Base-by-base conservation (phyloP, 2,113 vertebrate genomes). In the Ornithorhynchus anatinus region DNA sequence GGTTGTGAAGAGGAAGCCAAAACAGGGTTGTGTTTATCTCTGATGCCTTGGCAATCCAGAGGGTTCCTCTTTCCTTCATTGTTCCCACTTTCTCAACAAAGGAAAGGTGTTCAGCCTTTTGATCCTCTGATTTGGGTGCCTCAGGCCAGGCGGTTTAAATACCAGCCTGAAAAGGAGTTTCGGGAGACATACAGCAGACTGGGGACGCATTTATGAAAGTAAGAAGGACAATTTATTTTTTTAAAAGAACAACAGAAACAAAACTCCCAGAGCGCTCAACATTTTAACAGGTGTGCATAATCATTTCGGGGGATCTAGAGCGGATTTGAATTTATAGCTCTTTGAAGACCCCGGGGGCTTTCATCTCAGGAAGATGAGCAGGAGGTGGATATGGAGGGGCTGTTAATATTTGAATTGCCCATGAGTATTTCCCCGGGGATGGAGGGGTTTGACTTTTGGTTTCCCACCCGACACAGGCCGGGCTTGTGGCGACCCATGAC, bases 331-430 rank as follows among this genome's bases (percentile, higher is more conserved):
- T n/a, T n/a, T n/a, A n/a, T n/a, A n/a, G n/a, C n/a, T n/a, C n/a
- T n/a, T n/a, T n/a, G n/a, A n/a, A n/a, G n/a, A n/a, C n/a, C n/a
- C n/a, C n/a, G n/a, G n/a, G n/a, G n/a, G n/a, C n/a, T n/a, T n/a
- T n/a, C n/a, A n/a, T n/a, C n/a, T n/a, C n/a, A n/a, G n/a, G n/a
- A n/a, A n/a, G n/a, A n/a, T n/a, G n/a, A n/a, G n/a, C n/a, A n/a
- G n/a, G n/a, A 48, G 78, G 77, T 59, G 64, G 48, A 74, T 56
- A 59, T 4, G 6, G 80, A 37, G 1, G 10, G 59, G 72, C 36
- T 60, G 67, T 75, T 83, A 77, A 62, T 61, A 79, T 84, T 85
- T 85, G 77, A 72, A 69, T 81, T 72, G 69, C 6, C 65, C 42
- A 80, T 86, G 86, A 72, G 68, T 86, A 84, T 82, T 80, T n/a